Base-by-base conservation (phyloP, 2,888 invertebrate species). In the Ennomos erosarius region DNA sequence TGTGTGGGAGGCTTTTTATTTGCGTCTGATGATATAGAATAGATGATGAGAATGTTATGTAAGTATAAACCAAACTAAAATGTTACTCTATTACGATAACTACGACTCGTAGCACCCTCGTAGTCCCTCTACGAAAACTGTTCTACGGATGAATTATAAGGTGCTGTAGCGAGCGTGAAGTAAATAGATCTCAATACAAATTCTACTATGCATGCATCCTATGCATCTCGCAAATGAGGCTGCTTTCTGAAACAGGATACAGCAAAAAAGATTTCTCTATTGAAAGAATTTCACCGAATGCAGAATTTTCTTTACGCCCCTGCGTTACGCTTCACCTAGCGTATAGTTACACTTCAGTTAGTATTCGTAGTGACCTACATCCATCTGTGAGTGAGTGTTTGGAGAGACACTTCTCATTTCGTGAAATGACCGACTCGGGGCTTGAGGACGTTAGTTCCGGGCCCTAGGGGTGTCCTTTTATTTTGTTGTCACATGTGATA, bases 291-390 rank as follows among this genome's bases (percentile, higher is more conserved):
- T 26, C 26, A 26, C 26, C 26, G 26, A 26, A 26, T 26, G 26
- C 26, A 43, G 43, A 33, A 16, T 43, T 26, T 43, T 9, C 12
- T 8, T 42, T 42, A 16, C 26, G 26, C 11, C 43, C 1, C 10
- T 5, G 36, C 46, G n/a, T 26, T 11, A n/a, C 26, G 35, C 37
- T 10, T 47, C 16, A 13, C 47, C 16, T 47, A 36, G 13, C 47
- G 16, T 36, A 54, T 47, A 47, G 55, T 42, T 48, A 38, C 48
- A 42, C 46, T 37, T 42, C 37, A 43, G 40, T 50, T 46, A 45
- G n/a, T 35, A 42, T 34, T 46, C 38, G 6, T 13, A n/a, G 36
- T 37, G 55, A 55, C 55, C 55, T 38, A 55, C 47, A 54, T 54
- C 9, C 42, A 43, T 55, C 48, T 36, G 10, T 16, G 26, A 37